Base-by-base conservation (phyloP, 2,113 vertebrate species). In the Istiophorus platypterus region DNA sequence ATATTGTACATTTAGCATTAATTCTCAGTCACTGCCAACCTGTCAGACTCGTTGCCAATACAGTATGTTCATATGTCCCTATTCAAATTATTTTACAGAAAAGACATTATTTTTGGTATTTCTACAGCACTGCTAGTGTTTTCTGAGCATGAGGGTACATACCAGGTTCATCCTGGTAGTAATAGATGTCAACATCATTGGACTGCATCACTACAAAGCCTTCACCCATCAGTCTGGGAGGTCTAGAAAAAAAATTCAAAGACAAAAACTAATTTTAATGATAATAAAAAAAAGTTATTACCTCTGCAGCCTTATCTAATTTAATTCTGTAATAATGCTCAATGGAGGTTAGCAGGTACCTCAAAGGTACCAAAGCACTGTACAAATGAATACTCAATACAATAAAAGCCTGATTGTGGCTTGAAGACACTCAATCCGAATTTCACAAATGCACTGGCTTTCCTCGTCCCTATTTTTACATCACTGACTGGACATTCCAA, bases 201-300 rank as follows among this genome's bases (percentile, higher is more conserved):
- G 98, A 99, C 88, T 99, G 98, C 98, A 99, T 96, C 64, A 99
- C 98, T 80, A 99, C 98, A 92, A 99, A 99, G 27, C 98, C 98
- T 94, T 99, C 98, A 72, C 98, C 98, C 98, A 99, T 99, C 84
- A 99, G 94, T 86, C 98, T 96, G 0, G 98, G 98, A 5, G 98
- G 98, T 78, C 98, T 99, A 76, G 68, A 86, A 39, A 45, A 34
- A 75, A 0, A 85, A 72, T 61, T 56, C 12, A 9, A 61, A n/a
- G n/a, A n/a, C n/a, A n/a, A n/a, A n/a, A n/a, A n/a, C n/a, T n/a
- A n/a, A n/a, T n/a, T n/a, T n/a, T n/a, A n/a, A n/a, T n/a, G n/a
- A n/a, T n/a, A n/a, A n/a, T n/a, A n/a, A n/a, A n/a, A 37, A 65
- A 14, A 45, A 13, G 24, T 12, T 17, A 34, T n/a, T 1, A 80